Evolutionary conservation across 2,797 vertebrate genomes (phyloP), one percentile per base, ranked within the genome.

Genomic region (Neosilurus hyrtlii): DNA sequence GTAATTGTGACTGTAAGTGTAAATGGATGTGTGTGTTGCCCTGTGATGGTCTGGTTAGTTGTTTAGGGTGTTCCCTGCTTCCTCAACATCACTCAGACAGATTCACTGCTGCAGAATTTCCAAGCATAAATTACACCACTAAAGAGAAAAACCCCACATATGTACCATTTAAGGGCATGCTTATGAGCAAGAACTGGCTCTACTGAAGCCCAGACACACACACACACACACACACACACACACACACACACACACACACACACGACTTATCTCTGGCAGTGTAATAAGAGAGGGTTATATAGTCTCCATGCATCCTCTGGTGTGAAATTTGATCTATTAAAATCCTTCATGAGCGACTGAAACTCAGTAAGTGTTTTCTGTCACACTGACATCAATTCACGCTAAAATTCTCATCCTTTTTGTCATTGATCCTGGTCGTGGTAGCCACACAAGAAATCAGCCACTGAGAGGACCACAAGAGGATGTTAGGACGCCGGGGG

Each of bases 261-360:
- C 15, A 59, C 18, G 5, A 4, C 54, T 15, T 26, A 52, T 52
- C 49, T 52, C n/a, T 73, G n/a, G 70, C 24, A 4, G 70, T 15
- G 26, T 72, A 52, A 52, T 11, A 56, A 56, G 71, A 56, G 26
- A 56, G n/a, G 10, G 30, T 72, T 0, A 26, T 7, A 26, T 30
- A 18, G 15, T 56, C 24, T 56, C 30, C 15, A 56, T 6, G 24
- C 71, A 73, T 30, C 51, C 51, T 1, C 16, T 73, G 51, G 71
- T 73, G 51, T 73, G 71, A 73, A 73, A 73, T 73, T 56, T 18
- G 24, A 26, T 30, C 26, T 54, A 54, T 30, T 56, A 56, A 73
- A 54, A 16, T 4, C 68, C 7, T 71, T 51, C 14, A 56, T 10
- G 15, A 30, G 51, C 16, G 15, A 15, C 70, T 52, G 12, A 72